Evolutionary conservation across 2,797 vertebrate species (phyloP).

Genomic region (Harpagifer antarcticus): DNA sequence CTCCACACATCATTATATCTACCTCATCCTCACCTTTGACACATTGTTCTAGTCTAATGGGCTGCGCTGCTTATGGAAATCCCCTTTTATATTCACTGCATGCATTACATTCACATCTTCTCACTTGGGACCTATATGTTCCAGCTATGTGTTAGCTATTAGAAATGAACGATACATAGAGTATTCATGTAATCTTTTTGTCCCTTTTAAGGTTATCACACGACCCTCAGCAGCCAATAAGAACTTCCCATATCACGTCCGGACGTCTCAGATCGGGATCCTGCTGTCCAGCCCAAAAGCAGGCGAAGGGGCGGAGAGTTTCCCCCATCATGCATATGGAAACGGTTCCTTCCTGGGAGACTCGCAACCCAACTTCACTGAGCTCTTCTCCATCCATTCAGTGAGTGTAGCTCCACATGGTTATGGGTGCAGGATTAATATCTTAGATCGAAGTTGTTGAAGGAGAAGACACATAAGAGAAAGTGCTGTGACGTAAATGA

Average conservation of each 20-base stretch:
- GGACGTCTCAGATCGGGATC: slow-evolving; percentile 94
- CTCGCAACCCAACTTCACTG: slow-evolving; percentile 94
- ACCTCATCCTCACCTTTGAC: slow-evolving; percentile 57
- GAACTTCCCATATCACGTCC: slow-evolving; percentile 95
- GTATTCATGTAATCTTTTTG: not conserved
- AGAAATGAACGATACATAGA: not conserved
- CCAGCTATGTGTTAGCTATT: not conserved
- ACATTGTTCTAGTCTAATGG: slow-evolving; percentile 64
- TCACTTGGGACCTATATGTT: slow-evolving; percentile 6
- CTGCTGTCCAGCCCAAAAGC: slow-evolving; percentile 86
- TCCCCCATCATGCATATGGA: slow-evolving; percentile 93
- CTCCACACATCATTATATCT: slow-evolving; percentile 71
- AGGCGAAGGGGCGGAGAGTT: slow-evolving; percentile 83
- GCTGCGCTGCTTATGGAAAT: slow-evolving; percentile 18
- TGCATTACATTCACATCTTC: slow-evolving; percentile 9
- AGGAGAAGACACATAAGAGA: not conserved
- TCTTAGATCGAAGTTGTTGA: not conserved
- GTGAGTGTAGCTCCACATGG: slow-evolving; percentile 69
- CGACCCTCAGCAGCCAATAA: slow-evolving; percentile 95
- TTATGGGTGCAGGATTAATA: slow-evolving; percentile 12
- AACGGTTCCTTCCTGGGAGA: slow-evolving; percentile 93
- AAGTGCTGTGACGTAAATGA: not conserved
- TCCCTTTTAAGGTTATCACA: slow-evolving; percentile 87
- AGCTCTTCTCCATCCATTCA: slow-evolving; percentile 93
- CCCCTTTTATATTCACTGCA: slow-evolving; percentile 34